Percentiles rank a stretch among this genome's conserved stretches.
Evolutionary conservation across 1,140 invertebrate species (phyloP).

Genomic region (Geopemphigus sp.): DNA sequence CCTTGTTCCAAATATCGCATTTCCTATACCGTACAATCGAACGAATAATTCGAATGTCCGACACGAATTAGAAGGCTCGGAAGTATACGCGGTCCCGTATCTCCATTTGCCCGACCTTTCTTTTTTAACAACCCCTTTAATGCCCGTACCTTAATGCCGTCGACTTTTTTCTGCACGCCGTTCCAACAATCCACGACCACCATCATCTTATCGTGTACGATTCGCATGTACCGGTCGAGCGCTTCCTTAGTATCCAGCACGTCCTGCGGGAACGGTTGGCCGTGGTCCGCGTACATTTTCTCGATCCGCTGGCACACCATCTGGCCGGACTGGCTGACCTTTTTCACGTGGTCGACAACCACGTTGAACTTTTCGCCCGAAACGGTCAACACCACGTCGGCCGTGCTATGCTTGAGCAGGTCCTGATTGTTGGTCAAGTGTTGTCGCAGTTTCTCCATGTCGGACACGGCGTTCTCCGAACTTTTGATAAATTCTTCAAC

Average conservation of each 20-base stretch:
- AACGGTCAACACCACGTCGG: conserved; percentile 52
- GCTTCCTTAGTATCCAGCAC: conserved; percentile 62
- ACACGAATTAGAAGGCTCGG: too few species aligned
- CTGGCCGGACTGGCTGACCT: conserved; percentile 56
- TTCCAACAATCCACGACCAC: conserved; percentile 62
- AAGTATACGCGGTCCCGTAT: too few species aligned
- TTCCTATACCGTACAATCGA: conserved; percentile 55
- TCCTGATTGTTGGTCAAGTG: conserved; percentile 55
- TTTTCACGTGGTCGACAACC: conserved; percentile 56
- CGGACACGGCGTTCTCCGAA: conserved; percentile 58
- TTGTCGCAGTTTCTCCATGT: conserved; percentile 61
- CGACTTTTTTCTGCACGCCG: conserved; percentile 62
- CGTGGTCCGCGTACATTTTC: conserved; percentile 42
- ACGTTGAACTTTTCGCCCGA: conserved; percentile 55
- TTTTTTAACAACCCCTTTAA: too few species aligned
- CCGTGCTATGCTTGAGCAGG: conserved; percentile 51
- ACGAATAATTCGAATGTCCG: too few species aligned
- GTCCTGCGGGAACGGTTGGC: conserved; percentile 58
- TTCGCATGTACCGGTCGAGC: conserved; percentile 61
- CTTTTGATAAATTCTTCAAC: conserved; percentile 64
- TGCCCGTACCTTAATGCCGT: conserved; percentile 60
- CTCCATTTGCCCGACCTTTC: too few species aligned
- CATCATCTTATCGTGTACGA: conserved; percentile 63
- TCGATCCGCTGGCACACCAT: conserved; percentile 50
- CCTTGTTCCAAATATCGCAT: conserved; percentile 64